Base-by-base conservation (phyloP, 2,113 vertebrate genomes). In the Psilopogon haemacephalus region DNA sequence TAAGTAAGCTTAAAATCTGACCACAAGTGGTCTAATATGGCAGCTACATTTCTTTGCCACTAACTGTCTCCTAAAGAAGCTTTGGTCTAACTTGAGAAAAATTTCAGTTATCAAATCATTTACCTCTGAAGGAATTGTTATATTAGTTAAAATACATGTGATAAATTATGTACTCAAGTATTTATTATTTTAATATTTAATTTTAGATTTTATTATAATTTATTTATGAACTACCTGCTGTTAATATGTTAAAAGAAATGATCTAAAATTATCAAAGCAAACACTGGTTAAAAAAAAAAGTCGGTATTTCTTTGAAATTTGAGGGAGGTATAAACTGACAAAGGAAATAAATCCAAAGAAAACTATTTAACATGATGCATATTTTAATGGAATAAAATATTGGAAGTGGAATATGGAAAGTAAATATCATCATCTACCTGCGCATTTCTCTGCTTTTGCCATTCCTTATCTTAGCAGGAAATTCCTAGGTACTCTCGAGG, bases 1-100 rank as follows among this genome's bases (percentile, higher is more conserved):
- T 98, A 82, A 98, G 98, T 98, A 96, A 58, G 79, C 16, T 68
- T 67, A 40, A 63, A 65, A 55, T 55, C 23, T 65, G 17, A 42
- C n/a, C 17, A 70, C 11, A 63, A 44, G 6, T 71, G 9, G 8
- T 72, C 67, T 64, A 44, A 55, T 60, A 13, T 2, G 5, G 12
- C 59, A 59, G 26, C 28, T 62, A 71, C 3, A 44, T 83, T 62
- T 58, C 48, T 77, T 50, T 46, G 40, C 6, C 35, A 69, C 11
- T 17, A 88, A 81, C 10, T 62, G 54, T 62, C 17, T 75, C 6
- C 10, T 40, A 46, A 27, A n/a, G 19, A 12, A 84, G 37, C 24
- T 44, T 77, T 44, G 11, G 20, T 37, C 24, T 84, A 40, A 68
- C 70, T 60, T 69, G 8, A 88, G 32, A 70, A 79, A 65, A 7